Evolutionary conservation across 2,888 invertebrate genomes (phyloP).

Genomic region (Dione juno): DNA sequence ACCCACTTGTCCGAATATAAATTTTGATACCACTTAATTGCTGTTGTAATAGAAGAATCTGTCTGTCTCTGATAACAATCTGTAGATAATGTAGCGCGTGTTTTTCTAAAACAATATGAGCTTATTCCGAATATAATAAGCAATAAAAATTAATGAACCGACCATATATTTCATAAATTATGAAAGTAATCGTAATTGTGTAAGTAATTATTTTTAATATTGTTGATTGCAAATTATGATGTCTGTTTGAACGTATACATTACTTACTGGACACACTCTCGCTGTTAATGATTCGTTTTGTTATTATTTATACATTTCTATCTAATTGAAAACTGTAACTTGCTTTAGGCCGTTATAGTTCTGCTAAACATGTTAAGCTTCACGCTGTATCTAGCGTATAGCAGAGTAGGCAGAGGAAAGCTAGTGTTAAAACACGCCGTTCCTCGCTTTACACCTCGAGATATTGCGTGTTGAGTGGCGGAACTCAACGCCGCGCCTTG

Average conservation of each 20-base stretch:
- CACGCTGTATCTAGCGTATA: no score
- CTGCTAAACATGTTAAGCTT: no score
- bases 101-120: conserved; percentile 40
- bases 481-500: no score
- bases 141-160: conserved; percentile 45
- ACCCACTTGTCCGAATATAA: conserved; percentile 35
- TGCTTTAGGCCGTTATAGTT: no score
- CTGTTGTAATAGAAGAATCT: conserved; percentile 32
- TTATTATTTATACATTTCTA: no score
- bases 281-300: neutral
- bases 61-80: conserved; percentile 37
- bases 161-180: conserved; percentile 39
- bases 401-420: no score
- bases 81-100: conserved; percentile 33
- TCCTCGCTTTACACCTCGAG: no score
- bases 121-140: conserved; percentile 40
- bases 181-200: conserved; percentile 44
- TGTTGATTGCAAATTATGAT: conserved; percentile 38
- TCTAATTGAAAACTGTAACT: no score
- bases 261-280: neutral
- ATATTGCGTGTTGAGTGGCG: no score
- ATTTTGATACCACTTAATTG: conserved; percentile 38
- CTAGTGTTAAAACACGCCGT: no score
- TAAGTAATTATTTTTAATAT: conserved; percentile 40
- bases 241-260: conserved; percentile 24